Conservation (phyloP, 92 coral and sea anemone genomes). For the Blastomussa wellsi region DNA sequence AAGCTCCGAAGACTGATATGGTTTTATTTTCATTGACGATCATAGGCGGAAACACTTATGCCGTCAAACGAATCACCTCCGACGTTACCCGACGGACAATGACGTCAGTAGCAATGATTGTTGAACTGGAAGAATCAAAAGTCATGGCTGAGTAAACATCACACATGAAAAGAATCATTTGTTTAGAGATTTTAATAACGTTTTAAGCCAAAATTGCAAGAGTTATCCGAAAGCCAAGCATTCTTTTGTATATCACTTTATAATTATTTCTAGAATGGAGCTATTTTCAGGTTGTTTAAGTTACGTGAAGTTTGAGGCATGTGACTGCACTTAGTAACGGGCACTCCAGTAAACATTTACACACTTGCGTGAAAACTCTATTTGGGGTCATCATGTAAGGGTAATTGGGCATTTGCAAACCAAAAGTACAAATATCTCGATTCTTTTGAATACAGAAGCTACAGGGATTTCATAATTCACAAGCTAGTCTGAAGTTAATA, state of each 20-base stretch:
- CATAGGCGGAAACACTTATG: constrained; percentile 50
- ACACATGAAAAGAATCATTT: background rate
- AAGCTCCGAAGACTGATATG: constrained; percentile 29
- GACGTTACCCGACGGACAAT: constrained; percentile 36
- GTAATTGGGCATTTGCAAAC: constrained; percentile 2
- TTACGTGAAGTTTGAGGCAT: background rate
- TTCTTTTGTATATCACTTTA: background rate
- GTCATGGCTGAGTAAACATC: constrained; percentile 31
- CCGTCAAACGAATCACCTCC: constrained; percentile 44
- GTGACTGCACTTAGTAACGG: constrained; percentile 36
- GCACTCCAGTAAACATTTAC: constrained; percentile 44
- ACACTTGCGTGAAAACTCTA: constrained; percentile 29
- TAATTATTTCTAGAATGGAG: background rate
- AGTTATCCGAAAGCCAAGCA: background rate
- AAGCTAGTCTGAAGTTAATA: background rate
- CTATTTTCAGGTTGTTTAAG: background rate
- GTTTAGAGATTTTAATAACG: background rate
- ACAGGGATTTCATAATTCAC: background rate
- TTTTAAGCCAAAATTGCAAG: background rate
- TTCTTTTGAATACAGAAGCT: background rate
- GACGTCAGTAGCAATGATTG: constrained; percentile 35
- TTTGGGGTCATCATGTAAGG: background rate
- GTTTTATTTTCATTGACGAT: constrained; percentile 40
- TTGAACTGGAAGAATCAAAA: constrained; percentile 10
- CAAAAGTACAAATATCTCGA: background rate